phyloP scores from a whole-genome alignment of 2,797 vertebrate genomes.

The Eremophila alpestris region DNA sequence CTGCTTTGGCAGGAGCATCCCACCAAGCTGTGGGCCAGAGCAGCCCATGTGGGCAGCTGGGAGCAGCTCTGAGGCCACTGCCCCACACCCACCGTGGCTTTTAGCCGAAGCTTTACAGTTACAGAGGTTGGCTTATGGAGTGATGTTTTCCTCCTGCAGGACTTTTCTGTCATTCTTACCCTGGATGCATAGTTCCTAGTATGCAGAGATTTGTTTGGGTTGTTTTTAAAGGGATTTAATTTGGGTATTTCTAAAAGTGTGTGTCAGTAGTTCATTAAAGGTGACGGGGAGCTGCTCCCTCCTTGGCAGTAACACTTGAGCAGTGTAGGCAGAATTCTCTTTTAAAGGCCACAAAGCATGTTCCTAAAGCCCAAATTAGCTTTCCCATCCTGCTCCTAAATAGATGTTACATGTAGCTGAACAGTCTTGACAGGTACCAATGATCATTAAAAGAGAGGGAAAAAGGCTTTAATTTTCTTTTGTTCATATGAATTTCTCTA shows the following conservation, averaged over 20 bases:
- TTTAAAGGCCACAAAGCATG: background rate
- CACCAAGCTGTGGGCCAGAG: background rate
- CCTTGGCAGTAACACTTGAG: background rate
- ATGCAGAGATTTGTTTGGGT: background rate
- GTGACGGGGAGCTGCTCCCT: background rate
- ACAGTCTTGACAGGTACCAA: constrained; percentile 22
- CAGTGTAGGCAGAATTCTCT: background rate
- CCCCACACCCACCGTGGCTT: fast-evolving
- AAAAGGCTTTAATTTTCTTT: constrained; percentile 40
- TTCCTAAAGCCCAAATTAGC: background rate
- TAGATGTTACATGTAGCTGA: background rate
- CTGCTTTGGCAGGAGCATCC: background rate
- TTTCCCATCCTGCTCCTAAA: background rate
- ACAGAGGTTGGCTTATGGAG: background rate
- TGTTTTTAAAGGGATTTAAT: background rate
- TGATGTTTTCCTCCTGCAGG: background rate
- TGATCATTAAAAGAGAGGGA: background rate
- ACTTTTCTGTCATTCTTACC: background rate
- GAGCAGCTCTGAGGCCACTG: background rate
- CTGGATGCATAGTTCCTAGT: background rate
- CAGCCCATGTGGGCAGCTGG: background rate
- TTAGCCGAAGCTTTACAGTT: background rate
- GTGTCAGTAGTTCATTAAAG: background rate
- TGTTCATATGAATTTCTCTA: constrained; percentile 22
- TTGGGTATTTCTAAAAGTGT: background rate